A percentile compares a stretch with the other conserved stretches of the same genome.
Evolutionary conservation across 1,140 invertebrate species (phyloP).

Genomic region (Monochamus saltuarius): DNA sequence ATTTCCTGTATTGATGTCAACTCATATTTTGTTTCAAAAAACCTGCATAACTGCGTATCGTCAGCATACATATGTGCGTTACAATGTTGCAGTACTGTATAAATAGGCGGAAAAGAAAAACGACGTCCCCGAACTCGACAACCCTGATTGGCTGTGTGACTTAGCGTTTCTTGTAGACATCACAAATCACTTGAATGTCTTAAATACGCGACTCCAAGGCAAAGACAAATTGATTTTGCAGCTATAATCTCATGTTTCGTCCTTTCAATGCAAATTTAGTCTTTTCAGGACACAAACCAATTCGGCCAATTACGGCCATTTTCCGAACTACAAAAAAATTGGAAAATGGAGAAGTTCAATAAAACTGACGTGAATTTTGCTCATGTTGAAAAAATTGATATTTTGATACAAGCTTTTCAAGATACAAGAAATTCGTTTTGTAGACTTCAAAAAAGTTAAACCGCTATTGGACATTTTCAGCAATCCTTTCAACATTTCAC

Average conservation of each 20-base stretch:
- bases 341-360: conserved; percentile 36
- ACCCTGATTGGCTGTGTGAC: too few species aligned
- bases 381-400: conserved; percentile 41
- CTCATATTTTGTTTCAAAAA: too few species aligned
- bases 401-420: conserved; percentile 41
- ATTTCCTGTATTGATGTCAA: too few species aligned
- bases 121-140: conserved; percentile 19
- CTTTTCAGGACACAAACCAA: conserved; percentile 19
- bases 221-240: background rate
- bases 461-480: conserved; percentile 36
- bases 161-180: too few species aligned
- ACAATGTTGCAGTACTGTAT: too few species aligned
- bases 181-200: too few species aligned
- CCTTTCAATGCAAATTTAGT: conserved; percentile 21
- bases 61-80: too few species aligned
- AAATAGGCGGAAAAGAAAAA: conserved; percentile 14
- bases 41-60: too few species aligned
- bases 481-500: conserved; percentile 21
- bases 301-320: conserved; percentile 31
- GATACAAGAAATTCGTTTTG: conserved; percentile 35
- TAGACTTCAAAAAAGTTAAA: conserved; percentile 17
- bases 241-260: conserved; percentile 9
- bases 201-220: too few species aligned
- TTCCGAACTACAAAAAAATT: conserved; percentile 42
- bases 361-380: conserved; percentile 19